phyloP scores from a whole-genome alignment of 2,888 invertebrate genomes.

The Xanthia icteritia region DNA sequence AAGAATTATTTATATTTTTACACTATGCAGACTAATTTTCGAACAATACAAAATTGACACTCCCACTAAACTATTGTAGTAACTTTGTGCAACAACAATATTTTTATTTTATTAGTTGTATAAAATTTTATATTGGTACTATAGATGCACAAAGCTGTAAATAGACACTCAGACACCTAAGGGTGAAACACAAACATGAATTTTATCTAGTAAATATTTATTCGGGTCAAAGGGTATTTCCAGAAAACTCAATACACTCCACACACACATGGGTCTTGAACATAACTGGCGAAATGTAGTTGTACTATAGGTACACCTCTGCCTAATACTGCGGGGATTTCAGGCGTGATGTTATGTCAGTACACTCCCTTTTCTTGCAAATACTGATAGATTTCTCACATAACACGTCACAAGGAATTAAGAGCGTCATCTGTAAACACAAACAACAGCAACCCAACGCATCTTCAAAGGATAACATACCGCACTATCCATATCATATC shows the following conservation, averaged over 20 bases:
- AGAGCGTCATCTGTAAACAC: slow-evolving; percentile 20
- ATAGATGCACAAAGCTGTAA: slow-evolving; percentile 9
- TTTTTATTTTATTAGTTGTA: slow-evolving; percentile 19
- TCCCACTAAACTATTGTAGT: background rate
- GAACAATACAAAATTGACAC: background rate
- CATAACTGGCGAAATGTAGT: too few species aligned
- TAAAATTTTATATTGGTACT: slow-evolving; percentile 9
- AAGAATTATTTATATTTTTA: background rate
- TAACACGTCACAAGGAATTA: slow-evolving; percentile 14
- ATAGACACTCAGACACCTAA: background rate
- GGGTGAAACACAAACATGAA: background rate
- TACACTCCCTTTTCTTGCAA: background rate
- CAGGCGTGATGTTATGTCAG: background rate
- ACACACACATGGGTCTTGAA: too few species aligned
- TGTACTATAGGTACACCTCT: too few species aligned
- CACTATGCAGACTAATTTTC: background rate
- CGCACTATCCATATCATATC: slow-evolving; percentile 16
- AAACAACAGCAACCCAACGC: slow-evolving; percentile 24
- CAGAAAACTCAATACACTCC: background rate
- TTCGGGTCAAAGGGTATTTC: background rate
- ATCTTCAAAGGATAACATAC: slow-evolving; percentile 42
- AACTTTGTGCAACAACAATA: slow-evolving; percentile 14
- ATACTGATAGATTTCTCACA: background rate
- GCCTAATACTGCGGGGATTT: too few species aligned
- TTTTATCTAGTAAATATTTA: background rate